Evolutionary conservation across 2,113 vertebrate species (phyloP), one percentile per base, ranked within the genome.

Genomic region (Esox niger): DNA sequence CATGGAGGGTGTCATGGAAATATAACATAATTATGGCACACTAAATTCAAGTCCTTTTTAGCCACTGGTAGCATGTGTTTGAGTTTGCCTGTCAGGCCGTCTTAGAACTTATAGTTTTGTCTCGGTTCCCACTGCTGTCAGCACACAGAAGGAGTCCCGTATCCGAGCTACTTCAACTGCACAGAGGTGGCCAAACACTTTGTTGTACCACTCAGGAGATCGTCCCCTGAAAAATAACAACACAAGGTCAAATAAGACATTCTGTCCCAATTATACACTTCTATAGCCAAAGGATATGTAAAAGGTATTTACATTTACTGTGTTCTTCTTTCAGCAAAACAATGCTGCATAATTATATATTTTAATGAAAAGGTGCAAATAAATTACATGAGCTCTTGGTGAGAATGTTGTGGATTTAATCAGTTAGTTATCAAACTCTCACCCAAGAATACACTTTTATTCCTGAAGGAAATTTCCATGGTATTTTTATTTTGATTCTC

Each of bases 141-240:
- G 59, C 33, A 71, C 82, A 0, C 91, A 90, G 76, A 95, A 95
- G 0, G 94, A 95, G 56, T 93, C 91, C 15, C 94, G 91, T 76
- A 95, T 95, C 84, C 92, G 91, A 1, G 10, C 91, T 75, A 93
- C 84, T 76, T 95, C 93, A 83, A 92, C 91, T 17, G 93, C 93
- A 35, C 93, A 95, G 52, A 95, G 88, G 70, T 94, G 93, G 11
- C 93, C 93, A 13, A 93, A 95, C 49, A 94, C 91, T 68, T 93
- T 95, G 83, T 91, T 94, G 86, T 95, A 95, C 94, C 94, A 95
- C 68, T 95, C 94, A 0, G 93, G 93, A 83, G 94, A 94, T n/a
- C 93, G 91, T 29, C 94, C 94, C 79, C 94, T 95, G 72, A 15
- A 62, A 17, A 74, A 26, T 1, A 27, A 46, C 25, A 26, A 58